phyloP scores from a whole-genome alignment of 1,140 invertebrate genomes.

The Zaprionus nigranus region DNA sequence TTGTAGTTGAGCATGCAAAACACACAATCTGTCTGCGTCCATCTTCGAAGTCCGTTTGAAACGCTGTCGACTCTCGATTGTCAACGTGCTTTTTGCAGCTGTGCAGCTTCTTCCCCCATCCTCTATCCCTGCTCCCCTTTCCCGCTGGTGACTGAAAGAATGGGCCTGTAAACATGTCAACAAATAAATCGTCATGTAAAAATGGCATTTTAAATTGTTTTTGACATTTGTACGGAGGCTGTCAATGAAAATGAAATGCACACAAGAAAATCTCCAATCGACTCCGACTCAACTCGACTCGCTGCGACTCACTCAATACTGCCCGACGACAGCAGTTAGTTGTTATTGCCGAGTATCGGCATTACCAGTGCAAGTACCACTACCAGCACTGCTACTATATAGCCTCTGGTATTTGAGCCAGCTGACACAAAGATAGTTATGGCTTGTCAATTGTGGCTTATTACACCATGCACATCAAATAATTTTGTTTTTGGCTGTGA shows the following conservation, averaged over 20 bases:
- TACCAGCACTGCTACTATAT: slow-evolving; percentile 14
- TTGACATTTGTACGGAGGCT: slow-evolving; percentile 75
- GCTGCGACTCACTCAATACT: slow-evolving; percentile 44
- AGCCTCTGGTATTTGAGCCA: slow-evolving; percentile 25
- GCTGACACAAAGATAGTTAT: slow-evolving; percentile 36
- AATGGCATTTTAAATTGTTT: slow-evolving; percentile 83
- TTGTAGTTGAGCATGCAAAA: slow-evolving; percentile 63
- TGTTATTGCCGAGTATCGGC: slow-evolving; percentile 27
- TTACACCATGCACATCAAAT: slow-evolving; percentile 26
- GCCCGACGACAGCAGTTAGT: slow-evolving; percentile 16
- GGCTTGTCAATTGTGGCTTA: slow-evolving; percentile 33
- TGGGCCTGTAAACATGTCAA: slow-evolving; percentile 70
- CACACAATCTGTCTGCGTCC: slow-evolving; percentile 69
- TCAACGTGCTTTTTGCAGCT: slow-evolving; percentile 59
- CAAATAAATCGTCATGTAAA: slow-evolving; percentile 83
- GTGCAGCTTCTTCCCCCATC: slow-evolving; percentile 25
- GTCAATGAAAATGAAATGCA: slow-evolving; percentile 81
- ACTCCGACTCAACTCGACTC: slow-evolving; percentile 20
- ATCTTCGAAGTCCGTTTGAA: slow-evolving; percentile 49
- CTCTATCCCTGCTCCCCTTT: neutral
- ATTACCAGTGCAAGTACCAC: neutral
- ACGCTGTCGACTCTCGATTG: slow-evolving; percentile 33
- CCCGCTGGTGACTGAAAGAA: slow-evolving; percentile 19
- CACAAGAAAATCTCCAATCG: slow-evolving; percentile 58
- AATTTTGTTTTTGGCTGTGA: slow-evolving; percentile 9